These are phyloP conservation scores for Drosophila infuscata DNA, from an alignment of 2,888 invertebrate genomes.

Conservation along the genomic window DNA sequence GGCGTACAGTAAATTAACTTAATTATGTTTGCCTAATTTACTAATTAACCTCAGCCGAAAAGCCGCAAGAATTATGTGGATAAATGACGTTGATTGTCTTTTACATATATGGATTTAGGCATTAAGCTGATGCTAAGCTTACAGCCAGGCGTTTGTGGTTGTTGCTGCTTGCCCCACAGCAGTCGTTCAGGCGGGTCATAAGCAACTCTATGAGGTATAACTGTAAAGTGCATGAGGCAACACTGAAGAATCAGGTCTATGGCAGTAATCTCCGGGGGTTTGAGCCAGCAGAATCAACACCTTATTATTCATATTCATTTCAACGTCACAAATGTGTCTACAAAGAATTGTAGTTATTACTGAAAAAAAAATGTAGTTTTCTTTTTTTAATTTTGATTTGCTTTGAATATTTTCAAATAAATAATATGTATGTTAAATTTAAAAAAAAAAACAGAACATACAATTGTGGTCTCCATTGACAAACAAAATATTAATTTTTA, in stretches of 20 bases:
- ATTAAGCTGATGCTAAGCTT: slow-evolving; percentile 27
- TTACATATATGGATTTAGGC: slow-evolving; percentile 29
- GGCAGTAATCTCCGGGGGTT: neutral
- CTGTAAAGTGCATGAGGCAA: slow-evolving; percentile 25
- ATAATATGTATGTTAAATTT: no score
- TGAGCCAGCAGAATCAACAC: neutral
- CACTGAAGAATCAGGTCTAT: neutral
- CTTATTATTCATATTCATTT: slow-evolving; percentile 43
- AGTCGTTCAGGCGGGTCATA: slow-evolving; percentile 32
- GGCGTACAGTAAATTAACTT: slow-evolving; percentile 65
- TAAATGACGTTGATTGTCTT: slow-evolving; percentile 39
- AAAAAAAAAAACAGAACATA: no score
- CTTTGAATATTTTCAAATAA: no score
- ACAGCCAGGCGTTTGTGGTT: slow-evolving; percentile 6
- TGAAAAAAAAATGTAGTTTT: neutral
- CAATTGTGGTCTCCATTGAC: no score
- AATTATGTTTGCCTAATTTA: slow-evolving; percentile 79
- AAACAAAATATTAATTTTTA: no score
- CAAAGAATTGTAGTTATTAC: neutral
- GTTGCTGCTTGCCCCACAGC: slow-evolving; percentile 19
- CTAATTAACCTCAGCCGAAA: slow-evolving; percentile 68
- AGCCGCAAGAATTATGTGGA: slow-evolving; percentile 62
- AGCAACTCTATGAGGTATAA: slow-evolving; percentile 18
- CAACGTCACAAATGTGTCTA: slow-evolving; percentile 48
- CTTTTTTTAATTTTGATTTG: no score